Evolutionary conservation across 1,140 invertebrate species (phyloP).

Genomic region (Brachionus rotundiformis): DNA sequence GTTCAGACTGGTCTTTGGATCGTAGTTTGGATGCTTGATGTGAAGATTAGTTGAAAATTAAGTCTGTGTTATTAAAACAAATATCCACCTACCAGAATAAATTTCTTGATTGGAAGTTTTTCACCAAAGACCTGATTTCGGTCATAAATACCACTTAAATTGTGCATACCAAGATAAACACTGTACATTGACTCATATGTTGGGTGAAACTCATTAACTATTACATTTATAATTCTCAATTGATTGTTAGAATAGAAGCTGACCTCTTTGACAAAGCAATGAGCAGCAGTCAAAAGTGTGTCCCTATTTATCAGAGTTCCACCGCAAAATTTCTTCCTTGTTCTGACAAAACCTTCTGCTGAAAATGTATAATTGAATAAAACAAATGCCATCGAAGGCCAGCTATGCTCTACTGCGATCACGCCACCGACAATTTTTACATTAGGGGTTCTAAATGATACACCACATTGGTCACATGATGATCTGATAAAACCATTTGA

Average conservation of each 20-base stretch:
- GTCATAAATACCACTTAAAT: constrained; percentile 9
- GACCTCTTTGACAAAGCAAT: constrained; percentile 20
- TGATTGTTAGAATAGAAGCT: not conserved
- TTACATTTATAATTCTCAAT: not conserved
- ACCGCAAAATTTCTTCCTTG: constrained; percentile 1
- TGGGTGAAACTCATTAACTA: not conserved
- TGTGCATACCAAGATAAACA: constrained; percentile 38
- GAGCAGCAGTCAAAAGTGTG: constrained; percentile 46
- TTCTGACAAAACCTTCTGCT: not conserved
- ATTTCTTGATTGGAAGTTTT: not conserved
- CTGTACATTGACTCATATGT: constrained; percentile 16
- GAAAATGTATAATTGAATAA: constrained; percentile 18
- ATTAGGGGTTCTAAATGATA: not conserved
- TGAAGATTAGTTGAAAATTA: too few species aligned
- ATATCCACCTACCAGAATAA: not conserved
- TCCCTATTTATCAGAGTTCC: constrained; percentile 32
- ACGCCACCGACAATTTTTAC: not conserved
- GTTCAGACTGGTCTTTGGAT: not conserved
- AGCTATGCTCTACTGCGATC: not conserved
- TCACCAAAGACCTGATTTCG: not conserved
- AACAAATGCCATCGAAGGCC: constrained; percentile 37
- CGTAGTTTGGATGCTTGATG: constrained; percentile 15
- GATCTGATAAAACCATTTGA: not conserved
- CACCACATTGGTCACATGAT: constrained; percentile 39
- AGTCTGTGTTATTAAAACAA: too few species aligned